Percentiles rank a stretch among this genome's conserved stretches.
phyloP scores from a whole-genome alignment of 2,888 invertebrate genomes.

The Drosophila ustulata region DNA sequence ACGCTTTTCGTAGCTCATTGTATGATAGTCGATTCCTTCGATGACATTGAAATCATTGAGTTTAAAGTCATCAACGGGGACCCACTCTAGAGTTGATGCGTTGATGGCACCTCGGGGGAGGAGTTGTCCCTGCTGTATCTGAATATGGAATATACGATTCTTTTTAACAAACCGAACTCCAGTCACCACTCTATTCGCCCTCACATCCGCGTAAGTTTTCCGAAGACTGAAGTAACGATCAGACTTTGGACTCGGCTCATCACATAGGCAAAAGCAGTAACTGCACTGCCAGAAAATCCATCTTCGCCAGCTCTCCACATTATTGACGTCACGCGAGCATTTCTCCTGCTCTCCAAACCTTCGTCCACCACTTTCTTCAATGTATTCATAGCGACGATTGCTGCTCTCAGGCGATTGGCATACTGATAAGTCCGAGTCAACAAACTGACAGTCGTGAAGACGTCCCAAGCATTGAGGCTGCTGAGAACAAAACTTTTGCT shows the following conservation, averaged over 20 bases:
- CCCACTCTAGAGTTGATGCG: background rate
- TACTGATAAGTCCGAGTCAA: background rate
- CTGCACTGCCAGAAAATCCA: background rate
- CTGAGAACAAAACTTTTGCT: background rate
- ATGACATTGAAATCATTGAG: background rate
- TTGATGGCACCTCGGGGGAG: background rate
- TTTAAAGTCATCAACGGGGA: background rate
- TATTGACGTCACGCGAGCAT: background rate
- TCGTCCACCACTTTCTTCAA: background rate
- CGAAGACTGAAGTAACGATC: background rate
- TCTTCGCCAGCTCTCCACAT: background rate
- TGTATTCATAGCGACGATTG: background rate
- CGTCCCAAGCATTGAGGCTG: background rate
- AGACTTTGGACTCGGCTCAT: background rate
- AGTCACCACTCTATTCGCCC: background rate
- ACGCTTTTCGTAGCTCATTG: conserved; percentile 1
- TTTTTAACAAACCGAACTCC: background rate
- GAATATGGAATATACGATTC: background rate
- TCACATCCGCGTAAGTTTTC: background rate
- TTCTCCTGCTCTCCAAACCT: background rate
- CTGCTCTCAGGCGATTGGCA: background rate
- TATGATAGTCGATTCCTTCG: background rate
- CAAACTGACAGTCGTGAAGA: background rate
- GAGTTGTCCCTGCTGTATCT: background rate
- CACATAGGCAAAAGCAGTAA: background rate